phyloP scores from a whole-genome alignment of 2,888 invertebrate genomes.

The Protula sp. region DNA sequence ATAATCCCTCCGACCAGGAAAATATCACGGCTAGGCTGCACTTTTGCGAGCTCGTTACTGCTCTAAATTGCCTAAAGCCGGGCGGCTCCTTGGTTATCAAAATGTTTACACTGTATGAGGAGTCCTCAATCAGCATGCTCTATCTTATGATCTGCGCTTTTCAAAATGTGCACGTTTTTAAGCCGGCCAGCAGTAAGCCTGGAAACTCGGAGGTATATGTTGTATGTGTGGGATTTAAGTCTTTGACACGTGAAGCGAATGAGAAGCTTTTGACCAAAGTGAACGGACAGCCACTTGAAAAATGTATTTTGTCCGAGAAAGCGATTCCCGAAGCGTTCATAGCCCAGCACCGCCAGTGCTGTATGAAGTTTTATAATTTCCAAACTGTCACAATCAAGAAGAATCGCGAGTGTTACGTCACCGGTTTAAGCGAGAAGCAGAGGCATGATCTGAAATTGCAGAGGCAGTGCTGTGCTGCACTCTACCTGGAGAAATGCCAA shows the following conservation, averaged over 20 bases:
- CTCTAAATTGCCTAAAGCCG: constrained; percentile 65
- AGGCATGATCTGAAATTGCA: background rate
- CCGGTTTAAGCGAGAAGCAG: background rate
- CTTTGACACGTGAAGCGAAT: constrained; percentile 3
- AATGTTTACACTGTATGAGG: constrained; percentile 84
- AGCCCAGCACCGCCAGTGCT: constrained; percentile 8
- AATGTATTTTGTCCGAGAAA: no score
- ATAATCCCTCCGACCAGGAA: constrained; percentile 83
- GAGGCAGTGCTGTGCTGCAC: background rate
- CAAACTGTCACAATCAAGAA: constrained; percentile 15
- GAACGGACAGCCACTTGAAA: no score
- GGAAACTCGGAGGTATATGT: constrained; percentile 93
- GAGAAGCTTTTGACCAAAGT: background rate
- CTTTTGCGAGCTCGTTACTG: constrained; percentile 76
- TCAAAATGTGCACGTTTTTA: constrained; percentile 68
- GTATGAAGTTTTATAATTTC: constrained; percentile 4
- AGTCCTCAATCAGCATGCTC: constrained; percentile 70
- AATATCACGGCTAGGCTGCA: constrained; percentile 70
- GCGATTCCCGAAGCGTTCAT: constrained; percentile 7
- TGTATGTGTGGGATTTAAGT: constrained; percentile 54
- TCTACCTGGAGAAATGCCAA: background rate
- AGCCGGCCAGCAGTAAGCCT: constrained; percentile 87
- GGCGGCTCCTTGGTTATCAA: constrained; percentile 80
- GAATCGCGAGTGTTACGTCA: constrained; percentile 3
- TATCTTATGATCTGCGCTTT: constrained; percentile 76